These are phyloP conservation scores for Odontomyia ornata DNA, from an alignment of 2,888 invertebrate species.

Conservation along the genomic window DNA sequence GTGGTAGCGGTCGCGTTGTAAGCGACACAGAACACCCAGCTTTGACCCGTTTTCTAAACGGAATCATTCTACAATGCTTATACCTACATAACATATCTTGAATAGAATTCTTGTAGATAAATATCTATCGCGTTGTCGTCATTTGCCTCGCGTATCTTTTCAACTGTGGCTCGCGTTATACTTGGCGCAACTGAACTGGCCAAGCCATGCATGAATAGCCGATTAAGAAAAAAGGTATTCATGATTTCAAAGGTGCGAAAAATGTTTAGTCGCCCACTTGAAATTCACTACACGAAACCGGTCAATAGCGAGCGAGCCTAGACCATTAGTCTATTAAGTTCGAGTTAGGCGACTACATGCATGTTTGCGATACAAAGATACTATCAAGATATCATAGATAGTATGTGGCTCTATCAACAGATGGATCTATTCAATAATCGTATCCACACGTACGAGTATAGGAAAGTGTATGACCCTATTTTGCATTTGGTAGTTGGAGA, in stretches of 20 bases:
- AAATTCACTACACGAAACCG: conserved; percentile 39
- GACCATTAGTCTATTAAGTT: conserved; percentile 22
- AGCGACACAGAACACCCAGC: conserved; percentile 15
- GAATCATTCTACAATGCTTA: conserved; percentile 13
- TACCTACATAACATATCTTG: not conserved
- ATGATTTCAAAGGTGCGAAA: conserved; percentile 36
- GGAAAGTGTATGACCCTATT: conserved; percentile 31
- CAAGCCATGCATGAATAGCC: not conserved
- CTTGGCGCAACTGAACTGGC: conserved; percentile 1
- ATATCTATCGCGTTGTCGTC: conserved; percentile 20
- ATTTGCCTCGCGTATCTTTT: conserved; percentile 23
- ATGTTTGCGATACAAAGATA: not conserved
- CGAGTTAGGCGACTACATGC: not conserved
- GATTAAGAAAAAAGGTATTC: conserved; percentile 11
- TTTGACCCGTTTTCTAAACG: conserved; percentile 35
- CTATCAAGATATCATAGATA: not conserved
- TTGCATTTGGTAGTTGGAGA: conserved; percentile 30
- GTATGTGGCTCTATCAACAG: not conserved
- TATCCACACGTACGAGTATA: not conserved
- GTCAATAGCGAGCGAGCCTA: conserved; percentile 18
- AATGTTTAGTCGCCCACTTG: conserved; percentile 40
- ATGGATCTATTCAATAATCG: not conserved
- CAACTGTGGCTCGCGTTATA: not conserved
- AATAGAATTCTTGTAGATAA: too few species aligned
- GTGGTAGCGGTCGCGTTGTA: not conserved